phyloP scores from a whole-genome alignment of 2,888 invertebrate genomes.

The Brachyopa scutellaris region DNA sequence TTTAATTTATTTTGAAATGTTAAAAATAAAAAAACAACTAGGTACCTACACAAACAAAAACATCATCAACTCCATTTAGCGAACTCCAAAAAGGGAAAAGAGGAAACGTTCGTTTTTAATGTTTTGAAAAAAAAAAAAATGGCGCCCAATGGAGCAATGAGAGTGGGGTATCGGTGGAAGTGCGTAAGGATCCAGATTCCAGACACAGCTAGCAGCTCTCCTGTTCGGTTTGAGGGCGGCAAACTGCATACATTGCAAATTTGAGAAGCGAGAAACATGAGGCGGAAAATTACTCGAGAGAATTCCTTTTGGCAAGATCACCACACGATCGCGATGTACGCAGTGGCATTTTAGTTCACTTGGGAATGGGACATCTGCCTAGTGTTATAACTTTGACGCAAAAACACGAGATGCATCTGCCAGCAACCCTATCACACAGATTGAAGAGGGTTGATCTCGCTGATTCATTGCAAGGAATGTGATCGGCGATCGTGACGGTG shows the following conservation, averaged over 20 bases:
- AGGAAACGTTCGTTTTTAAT: conserved; percentile 4
- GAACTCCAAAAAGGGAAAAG: conserved; percentile 32
- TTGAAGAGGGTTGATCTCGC: conserved; percentile 53
- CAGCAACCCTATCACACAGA: conserved; percentile 24
- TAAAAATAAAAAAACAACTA: conserved; percentile 60
- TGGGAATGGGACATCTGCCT: conserved; percentile 66
- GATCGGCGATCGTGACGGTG: conserved; percentile 50
- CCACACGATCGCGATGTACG: conserved; percentile 18
- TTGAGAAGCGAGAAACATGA: conserved; percentile 1
- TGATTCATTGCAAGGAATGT: conserved; percentile 62
- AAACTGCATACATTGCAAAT: conserved; percentile 24
- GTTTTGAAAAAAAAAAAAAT: conserved; percentile 20
- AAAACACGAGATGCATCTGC: conserved; percentile 29
- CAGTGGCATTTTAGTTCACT: conserved; percentile 53
- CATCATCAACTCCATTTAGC: neutral
- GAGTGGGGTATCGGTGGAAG: neutral
- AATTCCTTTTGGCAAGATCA: conserved; percentile 52
- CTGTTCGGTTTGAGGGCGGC: conserved; percentile 54
- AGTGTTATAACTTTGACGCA: conserved; percentile 53
- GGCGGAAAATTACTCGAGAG: conserved; percentile 16
- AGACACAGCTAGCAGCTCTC: conserved; percentile 13
- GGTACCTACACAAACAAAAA: conserved; percentile 8
- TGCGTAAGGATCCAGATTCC: conserved; percentile 25
- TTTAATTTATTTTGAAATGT: conserved; percentile 33
- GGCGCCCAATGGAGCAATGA: conserved; percentile 51